Conservation (phyloP, 2,888 invertebrate species). For the Acleris holmiana region DNA sequence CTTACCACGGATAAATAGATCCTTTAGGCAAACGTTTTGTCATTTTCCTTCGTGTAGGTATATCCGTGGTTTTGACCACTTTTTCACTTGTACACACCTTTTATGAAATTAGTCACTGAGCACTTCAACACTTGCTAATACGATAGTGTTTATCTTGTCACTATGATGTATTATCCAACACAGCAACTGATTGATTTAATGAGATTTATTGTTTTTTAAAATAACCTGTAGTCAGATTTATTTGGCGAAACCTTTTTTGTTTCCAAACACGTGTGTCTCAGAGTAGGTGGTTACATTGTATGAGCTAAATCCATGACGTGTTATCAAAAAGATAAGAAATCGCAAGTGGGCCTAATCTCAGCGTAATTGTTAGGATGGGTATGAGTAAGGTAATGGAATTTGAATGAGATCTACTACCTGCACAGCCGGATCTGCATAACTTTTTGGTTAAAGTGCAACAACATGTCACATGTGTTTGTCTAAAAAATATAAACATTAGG, state of each 20-base stretch:
- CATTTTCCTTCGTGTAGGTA: slow-evolving; percentile 23
- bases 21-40: too few species aligned
- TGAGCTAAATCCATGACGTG: slow-evolving; percentile 69
- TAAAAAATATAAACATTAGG: too few species aligned
- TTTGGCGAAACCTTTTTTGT: slow-evolving; percentile 1
- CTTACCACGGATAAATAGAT: too few species aligned
- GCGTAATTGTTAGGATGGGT: slow-evolving; percentile 33
- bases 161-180: background rate
- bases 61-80: slow-evolving; percentile 42
- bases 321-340: slow-evolving; percentile 69
- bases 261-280: slow-evolving; percentile 51
- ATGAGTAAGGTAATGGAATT: slow-evolving; percentile 2
- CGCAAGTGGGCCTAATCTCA: slow-evolving; percentile 51
- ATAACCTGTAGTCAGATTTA: background rate
- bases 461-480: too few species aligned
- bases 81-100: slow-evolving; percentile 25
- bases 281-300: slow-evolving; percentile 61
- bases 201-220: background rate
- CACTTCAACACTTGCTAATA: slow-evolving; percentile 16
- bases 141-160: slow-evolving; percentile 4
- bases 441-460: background rate
- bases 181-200: background rate
- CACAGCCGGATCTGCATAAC: background rate
- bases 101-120: slow-evolving; percentile 22
- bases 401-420: background rate